Evolutionary conservation across 2,113 vertebrate genomes (phyloP).

Genomic region (Entelurus aequoreus): DNA sequence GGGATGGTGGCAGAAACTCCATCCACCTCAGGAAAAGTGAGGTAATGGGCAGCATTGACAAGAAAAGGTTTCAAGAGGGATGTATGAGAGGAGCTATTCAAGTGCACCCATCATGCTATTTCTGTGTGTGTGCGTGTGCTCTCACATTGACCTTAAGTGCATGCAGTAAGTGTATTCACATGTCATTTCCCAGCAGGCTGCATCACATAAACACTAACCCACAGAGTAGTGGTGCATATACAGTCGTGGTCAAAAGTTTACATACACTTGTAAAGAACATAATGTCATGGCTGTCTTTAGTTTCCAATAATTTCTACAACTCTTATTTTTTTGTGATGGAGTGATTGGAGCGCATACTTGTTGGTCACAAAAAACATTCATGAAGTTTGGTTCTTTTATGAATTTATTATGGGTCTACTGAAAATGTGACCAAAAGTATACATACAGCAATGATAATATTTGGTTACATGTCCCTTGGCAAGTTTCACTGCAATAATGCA

Average conservation of each 20-base stretch:
- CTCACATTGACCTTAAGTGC: conserved; percentile 48
- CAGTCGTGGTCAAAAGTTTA: too few relatives aligned
- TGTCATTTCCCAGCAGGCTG: conserved; percentile 15
- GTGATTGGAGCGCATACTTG: too few relatives aligned
- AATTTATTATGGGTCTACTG: too few relatives aligned
- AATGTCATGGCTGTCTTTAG: too few relatives aligned
- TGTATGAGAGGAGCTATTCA: conserved; percentile 18
- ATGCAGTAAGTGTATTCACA: conserved; percentile 30
- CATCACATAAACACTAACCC: conserved; percentile 13
- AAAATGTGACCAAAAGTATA: too few relatives aligned
- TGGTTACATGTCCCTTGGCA: too few relatives aligned
- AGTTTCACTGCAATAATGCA: not conserved
- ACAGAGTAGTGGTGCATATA: conserved; percentile 4
- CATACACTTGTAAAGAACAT: too few relatives aligned
- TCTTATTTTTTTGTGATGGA: too few relatives aligned
- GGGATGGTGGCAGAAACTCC: conserved; percentile 41
- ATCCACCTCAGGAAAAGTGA: conserved; percentile 31
- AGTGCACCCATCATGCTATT: conserved; percentile 27
- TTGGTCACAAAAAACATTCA: too few relatives aligned
- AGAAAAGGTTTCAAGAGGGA: conserved; percentile 50
- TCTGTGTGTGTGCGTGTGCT: conserved; percentile 1
- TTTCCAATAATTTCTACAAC: too few relatives aligned
- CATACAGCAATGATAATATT: too few relatives aligned
- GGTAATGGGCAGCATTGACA: conserved; percentile 53
- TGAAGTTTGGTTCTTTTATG: too few relatives aligned